Percentiles rank a stretch among this genome's conserved stretches.
phyloP scores from a whole-genome alignment of 2,113 vertebrate species.

The Pteronura brasiliensis region DNA sequence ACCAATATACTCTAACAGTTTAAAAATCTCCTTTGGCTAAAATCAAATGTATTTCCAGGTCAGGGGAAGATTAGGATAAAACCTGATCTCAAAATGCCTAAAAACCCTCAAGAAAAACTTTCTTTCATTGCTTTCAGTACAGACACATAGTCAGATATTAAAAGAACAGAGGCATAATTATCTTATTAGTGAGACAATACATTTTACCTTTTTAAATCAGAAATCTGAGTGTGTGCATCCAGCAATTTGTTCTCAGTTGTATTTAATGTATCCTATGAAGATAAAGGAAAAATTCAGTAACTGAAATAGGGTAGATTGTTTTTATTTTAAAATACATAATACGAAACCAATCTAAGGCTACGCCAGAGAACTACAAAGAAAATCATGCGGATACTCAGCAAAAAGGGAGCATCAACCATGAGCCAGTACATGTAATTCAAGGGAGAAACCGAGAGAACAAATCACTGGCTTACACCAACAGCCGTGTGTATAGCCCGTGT shows the following conservation, averaged over 20 bases:
- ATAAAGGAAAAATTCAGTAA: constrained; percentile 40
- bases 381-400: neutral
- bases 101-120: neutral
- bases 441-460: neutral
- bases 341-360: neutral
- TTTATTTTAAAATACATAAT: neutral
- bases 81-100: neutral
- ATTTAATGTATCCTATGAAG: constrained; percentile 88
- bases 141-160: neutral
- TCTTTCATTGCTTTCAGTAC: neutral
- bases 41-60: neutral
- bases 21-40: neutral
- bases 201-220: constrained; percentile 94
- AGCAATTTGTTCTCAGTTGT: constrained; percentile 92
- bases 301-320: neutral
- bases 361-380: neutral
- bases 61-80: neutral
- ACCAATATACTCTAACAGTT: neutral
- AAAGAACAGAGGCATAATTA: neutral
- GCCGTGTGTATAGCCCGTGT: neutral
- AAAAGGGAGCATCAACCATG: neutral
- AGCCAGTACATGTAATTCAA: neutral
- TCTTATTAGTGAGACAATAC: neutral
- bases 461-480: neutral
- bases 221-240: constrained; percentile 90